A percentile compares a stretch with the other conserved stretches of the same genome.
phyloP scores from a whole-genome alignment of 2,888 invertebrate species.

The Trissolcus brochymenae region DNA sequence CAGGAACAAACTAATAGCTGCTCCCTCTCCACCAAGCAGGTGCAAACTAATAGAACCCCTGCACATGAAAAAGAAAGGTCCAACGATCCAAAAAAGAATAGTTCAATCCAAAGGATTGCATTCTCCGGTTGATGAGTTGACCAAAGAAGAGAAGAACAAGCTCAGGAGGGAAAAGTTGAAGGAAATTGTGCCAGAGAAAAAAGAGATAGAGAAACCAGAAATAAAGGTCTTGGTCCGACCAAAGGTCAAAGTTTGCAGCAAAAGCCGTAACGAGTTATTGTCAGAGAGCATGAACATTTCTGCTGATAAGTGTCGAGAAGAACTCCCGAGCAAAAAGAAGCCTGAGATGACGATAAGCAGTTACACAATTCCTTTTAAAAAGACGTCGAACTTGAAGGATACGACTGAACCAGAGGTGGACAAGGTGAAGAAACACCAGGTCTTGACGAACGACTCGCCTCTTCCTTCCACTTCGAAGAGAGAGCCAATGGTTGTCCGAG shows the following conservation, averaged over 20 bases:
- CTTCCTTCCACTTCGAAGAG: too few relatives aligned
- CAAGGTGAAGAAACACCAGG: not conserved
- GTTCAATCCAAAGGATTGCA: not conserved
- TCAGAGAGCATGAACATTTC: conserved; percentile 28
- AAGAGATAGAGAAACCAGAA: not conserved
- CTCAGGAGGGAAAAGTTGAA: conserved; percentile 1
- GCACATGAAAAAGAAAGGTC: not conserved
- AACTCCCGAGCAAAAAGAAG: conserved; percentile 3
- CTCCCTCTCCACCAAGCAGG: not conserved
- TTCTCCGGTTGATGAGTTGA: not conserved
- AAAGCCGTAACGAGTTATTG: conserved; percentile 35
- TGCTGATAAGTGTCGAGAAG: not conserved
- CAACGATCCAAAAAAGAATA: too few relatives aligned
- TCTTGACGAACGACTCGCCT: conserved; percentile 8
- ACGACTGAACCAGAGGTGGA: not conserved
- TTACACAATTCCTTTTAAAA: conserved; percentile 26
- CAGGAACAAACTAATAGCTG: not conserved
- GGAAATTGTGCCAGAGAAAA: not conserved
- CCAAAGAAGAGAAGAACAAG: not conserved
- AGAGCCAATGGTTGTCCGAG: not conserved
- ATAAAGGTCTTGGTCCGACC: conserved; percentile 6
- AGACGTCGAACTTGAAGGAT: not conserved
- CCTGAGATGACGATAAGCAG: not conserved
- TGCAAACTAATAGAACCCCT: conserved; percentile 3
- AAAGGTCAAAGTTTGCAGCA: conserved; percentile 23